These are phyloP conservation scores for Teleogryllus occipitalis DNA, from an alignment of 1,140 invertebrate species.

Conservation along the genomic window DNA sequence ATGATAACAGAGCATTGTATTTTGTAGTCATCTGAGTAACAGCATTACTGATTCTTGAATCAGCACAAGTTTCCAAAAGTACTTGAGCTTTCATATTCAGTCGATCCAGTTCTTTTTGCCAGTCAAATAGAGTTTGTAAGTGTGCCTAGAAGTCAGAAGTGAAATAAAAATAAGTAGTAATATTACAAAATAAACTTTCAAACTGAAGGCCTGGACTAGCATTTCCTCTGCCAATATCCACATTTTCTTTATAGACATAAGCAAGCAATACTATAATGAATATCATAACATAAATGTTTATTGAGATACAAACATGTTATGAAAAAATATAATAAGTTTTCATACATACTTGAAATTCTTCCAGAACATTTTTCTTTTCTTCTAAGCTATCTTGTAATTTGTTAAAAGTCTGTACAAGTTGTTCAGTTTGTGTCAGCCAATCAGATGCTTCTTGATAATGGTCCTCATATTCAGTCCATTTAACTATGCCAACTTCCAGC, in stretches of 20 bases:
- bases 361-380: constrained; percentile 79
- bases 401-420: constrained; percentile 77
- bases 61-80: constrained; percentile 82
- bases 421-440: constrained; percentile 82
- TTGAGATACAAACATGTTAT: too few species aligned
- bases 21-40: constrained; percentile 90
- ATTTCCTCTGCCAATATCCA: background rate
- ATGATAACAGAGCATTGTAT: constrained; percentile 82
- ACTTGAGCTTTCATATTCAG: constrained; percentile 79
- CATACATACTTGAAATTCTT: constrained; percentile 68
- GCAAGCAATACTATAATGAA: background rate
- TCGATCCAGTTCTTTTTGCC: constrained; percentile 85
- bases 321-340: too few species aligned
- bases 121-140: constrained; percentile 84
- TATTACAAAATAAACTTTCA: constrained; percentile 1
- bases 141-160: constrained; percentile 47
- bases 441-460: constrained; percentile 81
- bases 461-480: constrained; percentile 93
- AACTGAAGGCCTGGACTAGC: too few species aligned
- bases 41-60: constrained; percentile 86
- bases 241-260: background rate
- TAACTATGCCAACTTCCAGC: constrained; percentile 81
- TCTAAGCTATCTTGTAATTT: constrained; percentile 83
- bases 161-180: background rate
- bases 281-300: background rate